phyloP scores from a whole-genome alignment of 2,113 vertebrate species.

The Tragelaphus scriptus region DNA sequence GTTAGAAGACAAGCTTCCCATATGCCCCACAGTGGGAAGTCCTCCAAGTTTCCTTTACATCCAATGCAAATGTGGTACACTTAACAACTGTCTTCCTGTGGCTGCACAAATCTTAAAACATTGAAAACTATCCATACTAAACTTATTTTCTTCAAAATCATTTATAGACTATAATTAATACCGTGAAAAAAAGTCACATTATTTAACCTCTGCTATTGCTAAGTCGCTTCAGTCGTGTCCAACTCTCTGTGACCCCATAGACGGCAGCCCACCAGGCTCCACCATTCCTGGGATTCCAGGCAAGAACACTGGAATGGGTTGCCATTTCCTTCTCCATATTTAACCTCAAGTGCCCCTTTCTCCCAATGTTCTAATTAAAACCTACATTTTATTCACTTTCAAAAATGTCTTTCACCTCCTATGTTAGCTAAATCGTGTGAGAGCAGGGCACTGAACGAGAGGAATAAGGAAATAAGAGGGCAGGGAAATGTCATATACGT shows the following conservation, averaged over 20 bases:
- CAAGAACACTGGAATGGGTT: too few relatives aligned
- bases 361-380: not conserved
- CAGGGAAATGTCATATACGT: not conserved
- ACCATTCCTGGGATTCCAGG: too few relatives aligned
- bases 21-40: not conserved
- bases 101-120: not conserved
- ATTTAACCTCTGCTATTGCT: not conserved
- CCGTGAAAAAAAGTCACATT: not conserved
- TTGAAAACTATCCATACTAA: not conserved
- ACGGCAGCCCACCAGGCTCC: too few relatives aligned
- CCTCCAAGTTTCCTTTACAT: not conserved
- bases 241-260: too few relatives aligned
- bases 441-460: not conserved
- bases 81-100: not conserved
- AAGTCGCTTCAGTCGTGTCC: too few relatives aligned
- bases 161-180: not conserved
- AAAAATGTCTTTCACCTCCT: not conserved
- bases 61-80: not conserved
- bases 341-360: not conserved
- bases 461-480: accelerated
- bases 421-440: not conserved
- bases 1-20: not conserved
- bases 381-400: not conserved
- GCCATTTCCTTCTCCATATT: not conserved
- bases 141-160: not conserved